Percentiles rank a stretch among this genome's conserved stretches.
Evolutionary conservation across 1,140 invertebrate genomes (phyloP).

Genomic region (Lasioglossum baleicum): DNA sequence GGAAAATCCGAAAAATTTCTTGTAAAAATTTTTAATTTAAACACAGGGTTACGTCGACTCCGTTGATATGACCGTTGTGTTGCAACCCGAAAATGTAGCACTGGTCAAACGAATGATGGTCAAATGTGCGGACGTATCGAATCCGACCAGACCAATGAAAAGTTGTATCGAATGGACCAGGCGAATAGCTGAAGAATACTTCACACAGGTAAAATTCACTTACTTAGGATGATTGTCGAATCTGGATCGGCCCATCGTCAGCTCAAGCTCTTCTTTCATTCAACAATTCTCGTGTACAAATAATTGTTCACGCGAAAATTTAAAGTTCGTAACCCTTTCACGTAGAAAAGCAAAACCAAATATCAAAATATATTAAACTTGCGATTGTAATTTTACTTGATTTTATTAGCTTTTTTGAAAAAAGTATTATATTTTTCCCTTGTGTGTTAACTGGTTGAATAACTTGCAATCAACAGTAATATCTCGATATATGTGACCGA

Average conservation of each 20-base stretch:
- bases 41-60: slow-evolving; percentile 68
- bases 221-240: neutral
- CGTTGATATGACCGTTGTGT: slow-evolving; percentile 80
- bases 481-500: no score
- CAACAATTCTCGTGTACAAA: no score
- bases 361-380: no score
- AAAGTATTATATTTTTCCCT: no score
- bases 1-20: no score
- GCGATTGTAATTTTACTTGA: no score
- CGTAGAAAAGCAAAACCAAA: no score
- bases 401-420: no score
- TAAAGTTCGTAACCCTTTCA: no score
- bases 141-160: slow-evolving; percentile 91
- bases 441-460: no score
- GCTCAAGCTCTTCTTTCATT: neutral
- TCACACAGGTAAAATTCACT: slow-evolving; percentile 83
- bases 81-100: slow-evolving; percentile 88
- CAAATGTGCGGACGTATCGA: slow-evolving; percentile 98
- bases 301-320: no score
- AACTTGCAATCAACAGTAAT: no score
- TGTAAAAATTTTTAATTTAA: slow-evolving; percentile 7
- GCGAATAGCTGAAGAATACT: slow-evolving; percentile 95
- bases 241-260: neutral
- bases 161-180: slow-evolving; percentile 95
- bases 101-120: slow-evolving; percentile 96